Conservation (phyloP, 2,113 vertebrate genomes). For the Hypanus sabinus region DNA sequence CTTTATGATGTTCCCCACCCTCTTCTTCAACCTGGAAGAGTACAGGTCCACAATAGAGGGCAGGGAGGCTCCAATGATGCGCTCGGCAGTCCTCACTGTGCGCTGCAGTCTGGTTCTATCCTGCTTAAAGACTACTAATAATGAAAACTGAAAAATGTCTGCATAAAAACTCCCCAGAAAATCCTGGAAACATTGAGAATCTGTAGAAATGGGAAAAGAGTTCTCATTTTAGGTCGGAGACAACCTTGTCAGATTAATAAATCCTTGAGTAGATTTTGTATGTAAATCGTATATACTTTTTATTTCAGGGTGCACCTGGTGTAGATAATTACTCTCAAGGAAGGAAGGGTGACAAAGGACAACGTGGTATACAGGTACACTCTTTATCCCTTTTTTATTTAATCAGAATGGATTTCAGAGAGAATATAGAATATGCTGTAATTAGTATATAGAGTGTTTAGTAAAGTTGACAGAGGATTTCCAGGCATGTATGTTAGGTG, state of each 20-base stretch:
- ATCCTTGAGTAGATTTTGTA: neutral
- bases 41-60: too few relatives aligned
- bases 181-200: too few relatives aligned
- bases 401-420: too few relatives aligned
- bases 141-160: neutral
- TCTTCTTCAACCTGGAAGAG: too few relatives aligned
- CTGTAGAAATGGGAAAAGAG: too few relatives aligned
- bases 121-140: neutral
- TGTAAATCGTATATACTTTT: constrained; percentile 27
- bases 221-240: too few relatives aligned
- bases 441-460: neutral
- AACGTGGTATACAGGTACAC: constrained; percentile 57
- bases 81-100: too few relatives aligned
- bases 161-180: too few relatives aligned
- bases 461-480: too few relatives aligned
- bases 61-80: too few relatives aligned
- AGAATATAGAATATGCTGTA: neutral
- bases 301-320: constrained; percentile 66
- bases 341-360: constrained; percentile 64
- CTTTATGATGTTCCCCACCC: too few relatives aligned
- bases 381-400: neutral
- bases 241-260: neutral
- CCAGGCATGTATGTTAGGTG: neutral
- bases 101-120: too few relatives aligned
- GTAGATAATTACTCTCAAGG: constrained; percentile 51